Evolutionary conservation across 2,797 vertebrate genomes (phyloP).

Genomic region (Syncerus caffer): DNA sequence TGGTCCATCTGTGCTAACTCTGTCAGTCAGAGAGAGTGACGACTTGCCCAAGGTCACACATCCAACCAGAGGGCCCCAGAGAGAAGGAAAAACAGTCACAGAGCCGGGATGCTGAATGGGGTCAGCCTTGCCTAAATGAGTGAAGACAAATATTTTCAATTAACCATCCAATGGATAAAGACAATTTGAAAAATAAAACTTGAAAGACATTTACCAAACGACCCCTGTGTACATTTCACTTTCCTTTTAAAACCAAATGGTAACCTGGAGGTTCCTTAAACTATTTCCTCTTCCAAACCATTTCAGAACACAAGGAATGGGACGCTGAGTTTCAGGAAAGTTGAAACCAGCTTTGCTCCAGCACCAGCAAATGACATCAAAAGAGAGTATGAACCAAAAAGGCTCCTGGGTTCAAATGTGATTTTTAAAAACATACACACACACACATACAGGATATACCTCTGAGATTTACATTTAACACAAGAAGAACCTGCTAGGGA

Average conservation of each 20-base stretch:
- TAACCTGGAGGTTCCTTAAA: neutral
- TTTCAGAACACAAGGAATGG: neutral
- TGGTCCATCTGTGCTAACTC: neutral
- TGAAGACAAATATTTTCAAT: neutral
- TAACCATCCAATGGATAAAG: neutral
- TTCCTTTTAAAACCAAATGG: neutral
- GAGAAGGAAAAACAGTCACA: neutral
- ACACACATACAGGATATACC: neutral
- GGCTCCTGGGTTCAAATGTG: neutral
- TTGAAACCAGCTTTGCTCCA: neutral
- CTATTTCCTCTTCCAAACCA: neutral
- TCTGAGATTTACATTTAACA: neutral
- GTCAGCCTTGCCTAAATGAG: neutral
- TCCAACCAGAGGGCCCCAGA: neutral
- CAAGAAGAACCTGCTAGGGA: neutral
- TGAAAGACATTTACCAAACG: neutral
- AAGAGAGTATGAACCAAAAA: neutral
- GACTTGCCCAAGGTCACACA: neutral
- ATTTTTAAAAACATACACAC: neutral
- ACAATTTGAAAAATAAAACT: neutral
- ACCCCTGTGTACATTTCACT: neutral
- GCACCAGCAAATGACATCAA: neutral
- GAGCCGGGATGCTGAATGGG: neutral
- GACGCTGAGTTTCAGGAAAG: neutral
- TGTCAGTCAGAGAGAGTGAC: neutral